Evolutionary conservation across 2,888 invertebrate genomes (phyloP).

Genomic region (Acanthosepion esculentum): DNA sequence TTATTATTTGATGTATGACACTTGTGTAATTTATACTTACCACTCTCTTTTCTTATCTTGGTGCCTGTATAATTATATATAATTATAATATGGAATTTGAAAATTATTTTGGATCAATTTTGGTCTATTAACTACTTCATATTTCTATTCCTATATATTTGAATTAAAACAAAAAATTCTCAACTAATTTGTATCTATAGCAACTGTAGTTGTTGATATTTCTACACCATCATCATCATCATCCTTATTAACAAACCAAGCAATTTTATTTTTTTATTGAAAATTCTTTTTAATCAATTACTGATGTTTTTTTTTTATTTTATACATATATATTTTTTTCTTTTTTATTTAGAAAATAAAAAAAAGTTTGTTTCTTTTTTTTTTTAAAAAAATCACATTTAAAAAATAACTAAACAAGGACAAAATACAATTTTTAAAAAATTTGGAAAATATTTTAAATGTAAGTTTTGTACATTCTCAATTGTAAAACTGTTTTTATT

Average conservation of each 20-base stretch:
- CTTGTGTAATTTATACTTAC: neutral
- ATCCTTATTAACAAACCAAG: neutral
- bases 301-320: neutral
- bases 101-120: neutral
- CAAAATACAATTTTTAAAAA: neutral
- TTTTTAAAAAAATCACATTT: neutral
- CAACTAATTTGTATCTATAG: neutral
- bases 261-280: slow-evolving; percentile 13
- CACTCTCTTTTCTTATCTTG: neutral
- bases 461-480: neutral
- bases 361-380: neutral
- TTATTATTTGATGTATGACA: neutral
- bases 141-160: neutral
- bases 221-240: neutral
- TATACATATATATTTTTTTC: neutral
- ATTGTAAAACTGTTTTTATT: neutral
- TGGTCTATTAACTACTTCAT: neutral
- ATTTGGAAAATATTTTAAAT: neutral
- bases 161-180: neutral
- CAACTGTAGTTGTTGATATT: neutral
- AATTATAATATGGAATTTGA: neutral
- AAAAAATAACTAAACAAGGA: neutral
- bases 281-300: neutral
- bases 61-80: neutral
- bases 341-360: neutral